phyloP scores from a whole-genome alignment of 2,797 vertebrate genomes.

The Helarctos malayanus region DNA sequence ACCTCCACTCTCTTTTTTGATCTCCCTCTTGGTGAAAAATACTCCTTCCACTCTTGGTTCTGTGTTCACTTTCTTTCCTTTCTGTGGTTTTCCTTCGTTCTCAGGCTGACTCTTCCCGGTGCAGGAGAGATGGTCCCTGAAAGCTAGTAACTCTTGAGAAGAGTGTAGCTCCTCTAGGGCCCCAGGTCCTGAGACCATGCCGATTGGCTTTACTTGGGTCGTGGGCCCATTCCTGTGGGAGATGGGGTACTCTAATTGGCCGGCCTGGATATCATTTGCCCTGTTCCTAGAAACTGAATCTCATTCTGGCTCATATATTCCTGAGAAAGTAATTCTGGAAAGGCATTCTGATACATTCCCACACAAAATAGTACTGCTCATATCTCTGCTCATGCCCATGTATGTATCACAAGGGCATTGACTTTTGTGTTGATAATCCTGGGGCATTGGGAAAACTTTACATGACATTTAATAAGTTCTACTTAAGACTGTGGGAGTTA shows the following conservation, averaged over 20 bases:
- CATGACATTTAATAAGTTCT: neutral
- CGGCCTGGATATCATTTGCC: neutral
- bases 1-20: neutral
- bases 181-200: neutral
- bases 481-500: neutral
- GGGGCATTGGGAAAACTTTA: constrained; percentile 6
- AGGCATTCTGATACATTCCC: neutral
- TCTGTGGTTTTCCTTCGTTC: neutral
- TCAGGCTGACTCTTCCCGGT: neutral
- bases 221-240: neutral
- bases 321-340: constrained; percentile 35
- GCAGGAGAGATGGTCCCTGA: neutral
- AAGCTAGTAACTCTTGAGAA: neutral
- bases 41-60: neutral
- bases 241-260: neutral
- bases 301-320: neutral
- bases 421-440: constrained; percentile 30
- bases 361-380: neutral
- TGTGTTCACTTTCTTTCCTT: neutral
- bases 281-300: neutral
- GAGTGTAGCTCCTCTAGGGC: neutral
- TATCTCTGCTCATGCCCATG: neutral
- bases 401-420: neutral
- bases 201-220: neutral
- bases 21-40: neutral